phyloP scores from a whole-genome alignment of 2,113 vertebrate genomes.

The Psophia crepitans region DNA sequence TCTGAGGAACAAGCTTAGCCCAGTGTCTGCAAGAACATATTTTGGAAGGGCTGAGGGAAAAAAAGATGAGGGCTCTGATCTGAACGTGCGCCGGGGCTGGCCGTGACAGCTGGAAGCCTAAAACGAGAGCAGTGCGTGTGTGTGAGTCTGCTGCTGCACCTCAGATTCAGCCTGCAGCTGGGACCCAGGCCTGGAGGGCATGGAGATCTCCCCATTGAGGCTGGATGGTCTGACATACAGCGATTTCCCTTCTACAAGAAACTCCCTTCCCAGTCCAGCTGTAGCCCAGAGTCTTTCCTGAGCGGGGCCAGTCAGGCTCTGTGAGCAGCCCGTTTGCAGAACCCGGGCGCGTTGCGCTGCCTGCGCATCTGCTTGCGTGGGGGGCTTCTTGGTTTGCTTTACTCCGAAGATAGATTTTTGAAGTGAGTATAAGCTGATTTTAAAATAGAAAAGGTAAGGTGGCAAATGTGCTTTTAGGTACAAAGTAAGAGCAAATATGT shows the following conservation, averaged over 20 bases:
- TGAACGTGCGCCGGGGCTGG: accelerated
- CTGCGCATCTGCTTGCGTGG: not conserved
- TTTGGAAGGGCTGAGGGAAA: not conserved
- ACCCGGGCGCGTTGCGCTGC: not conserved
- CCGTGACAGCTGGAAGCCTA: not conserved
- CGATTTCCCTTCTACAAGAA: not conserved
- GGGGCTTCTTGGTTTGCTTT: not conserved
- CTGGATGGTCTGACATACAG: not conserved
- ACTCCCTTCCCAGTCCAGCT: not conserved
- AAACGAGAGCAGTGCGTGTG: not conserved
- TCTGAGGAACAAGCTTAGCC: not conserved
- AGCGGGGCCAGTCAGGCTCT: not conserved
- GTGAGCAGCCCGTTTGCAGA: not conserved
- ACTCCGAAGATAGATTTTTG: not conserved
- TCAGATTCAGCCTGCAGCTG: not conserved
- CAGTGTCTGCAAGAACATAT: accelerated
- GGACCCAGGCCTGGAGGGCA: not conserved
- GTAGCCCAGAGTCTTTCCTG: not conserved
- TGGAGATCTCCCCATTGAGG: not conserved
- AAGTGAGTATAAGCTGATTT: not conserved
- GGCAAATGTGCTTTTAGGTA: not conserved
- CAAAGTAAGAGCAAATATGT: not conserved
- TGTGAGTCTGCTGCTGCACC: not conserved
- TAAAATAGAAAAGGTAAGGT: not conserved
- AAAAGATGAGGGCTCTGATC: not conserved